Base-by-base conservation (phyloP, 2,797 vertebrate species). In the Ptychadena robeensis region DNA sequence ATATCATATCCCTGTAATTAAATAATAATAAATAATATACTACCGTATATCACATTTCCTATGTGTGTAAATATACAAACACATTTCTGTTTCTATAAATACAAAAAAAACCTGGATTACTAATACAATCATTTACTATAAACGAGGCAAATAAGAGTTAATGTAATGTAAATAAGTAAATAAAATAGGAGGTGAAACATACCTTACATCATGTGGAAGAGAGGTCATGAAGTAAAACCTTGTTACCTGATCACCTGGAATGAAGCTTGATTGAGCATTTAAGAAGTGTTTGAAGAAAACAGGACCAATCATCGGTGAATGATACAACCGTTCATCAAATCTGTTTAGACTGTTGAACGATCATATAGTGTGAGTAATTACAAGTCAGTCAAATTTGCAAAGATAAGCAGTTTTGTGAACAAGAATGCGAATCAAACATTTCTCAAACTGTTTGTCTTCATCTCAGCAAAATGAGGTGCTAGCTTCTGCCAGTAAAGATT, bases 361-460 rank as follows among this genome's bases (percentile, higher is more conserved):
- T 82, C 34, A 37, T 75, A 61, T 70, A 82, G 69, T 75, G 68
- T 70, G 69, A 73, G 48, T 82, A 82, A 82, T 82, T 82, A 82
- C 64, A 76, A 82, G 80, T 82, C 73, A 76, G 53, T 40, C 63
- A 61, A 76, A 63, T 68, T 44, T 68, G 80, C 80, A 70, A 70
- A 70, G 72, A 73, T 66, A 22, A 18, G 63, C 65, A 81, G 35
- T 11, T 68, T 59, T 28, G 28, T 32, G 18, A 57, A 30, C 34
- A n/a, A 57, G 53, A 69, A 37, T 69, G 40, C 65, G 69, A 69
- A 61, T 76, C 72, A 82, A 82, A 76, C 22, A 61, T 18, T 75
- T 75, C 64, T 67, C n/a, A 18, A 44, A 59, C 40, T 40, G 25
- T 34, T 31, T 30, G 38, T 76, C 25, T 80, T 71, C 10, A 61